These are phyloP conservation scores for Propithecus perrieri DNA, from an alignment of 2,797 vertebrate genomes.

Conservation along the genomic window DNA sequence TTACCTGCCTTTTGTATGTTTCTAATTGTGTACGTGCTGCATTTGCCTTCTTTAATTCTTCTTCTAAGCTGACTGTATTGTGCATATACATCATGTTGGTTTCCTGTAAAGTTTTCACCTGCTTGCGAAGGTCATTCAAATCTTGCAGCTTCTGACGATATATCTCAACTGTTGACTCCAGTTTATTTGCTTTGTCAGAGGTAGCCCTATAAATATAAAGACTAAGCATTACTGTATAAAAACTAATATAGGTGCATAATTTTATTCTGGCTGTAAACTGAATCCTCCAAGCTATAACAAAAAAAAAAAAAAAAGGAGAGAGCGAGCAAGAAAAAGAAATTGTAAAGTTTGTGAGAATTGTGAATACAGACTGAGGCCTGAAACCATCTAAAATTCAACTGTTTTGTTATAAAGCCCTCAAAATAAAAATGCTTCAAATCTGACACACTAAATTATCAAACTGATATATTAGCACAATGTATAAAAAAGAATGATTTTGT, in stretches of 20 bases:
- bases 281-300: background rate
- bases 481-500: background rate
- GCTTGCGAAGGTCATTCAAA: constrained; percentile 94
- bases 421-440: constrained; percentile 32
- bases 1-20: constrained; percentile 96
- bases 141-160: constrained; percentile 98
- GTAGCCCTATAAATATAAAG: constrained; percentile 78
- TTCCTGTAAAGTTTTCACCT: constrained; percentile 96
- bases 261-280: background rate
- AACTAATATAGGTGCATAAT: background rate
- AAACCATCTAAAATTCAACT: background rate
- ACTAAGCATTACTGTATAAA: constrained; percentile 3
- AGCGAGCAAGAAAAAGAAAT: background rate
- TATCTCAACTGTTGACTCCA: constrained; percentile 94
- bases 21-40: constrained; percentile 96
- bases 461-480: background rate
- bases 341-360: background rate
- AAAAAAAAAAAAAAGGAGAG: background rate
- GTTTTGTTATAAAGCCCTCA: constrained; percentile 1
- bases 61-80: constrained; percentile 96
- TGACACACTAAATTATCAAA: background rate
- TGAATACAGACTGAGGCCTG: background rate
- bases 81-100: constrained; percentile 99
- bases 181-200: constrained; percentile 94
- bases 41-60: constrained; percentile 97